Evolutionary conservation across 2,797 vertebrate species (phyloP).

Genomic region (Dermochelys coriacea): DNA sequence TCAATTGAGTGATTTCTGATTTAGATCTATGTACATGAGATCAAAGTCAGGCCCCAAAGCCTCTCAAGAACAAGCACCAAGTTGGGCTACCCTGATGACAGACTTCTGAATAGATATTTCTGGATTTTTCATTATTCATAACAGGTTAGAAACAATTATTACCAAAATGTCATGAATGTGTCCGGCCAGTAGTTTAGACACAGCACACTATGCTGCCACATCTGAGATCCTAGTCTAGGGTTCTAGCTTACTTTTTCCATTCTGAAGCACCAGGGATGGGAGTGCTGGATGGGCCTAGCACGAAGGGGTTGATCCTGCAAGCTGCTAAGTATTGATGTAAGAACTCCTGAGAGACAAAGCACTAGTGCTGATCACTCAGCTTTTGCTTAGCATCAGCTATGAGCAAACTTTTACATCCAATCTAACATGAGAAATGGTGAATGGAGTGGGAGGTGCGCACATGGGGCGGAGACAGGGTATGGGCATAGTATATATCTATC

Average conservation of each 20-base stretch:
- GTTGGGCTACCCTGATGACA: background rate
- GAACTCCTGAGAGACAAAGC: background rate
- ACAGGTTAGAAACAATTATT: rapidly evolving
- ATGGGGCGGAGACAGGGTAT: background rate
- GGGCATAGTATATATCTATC: background rate
- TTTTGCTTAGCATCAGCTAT: background rate
- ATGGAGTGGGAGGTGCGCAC: background rate
- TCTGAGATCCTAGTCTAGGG: background rate
- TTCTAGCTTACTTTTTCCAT: background rate
- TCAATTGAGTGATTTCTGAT: rapidly evolving
- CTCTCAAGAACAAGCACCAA: background rate
- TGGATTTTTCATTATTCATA: background rate
- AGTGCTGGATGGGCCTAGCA: background rate
- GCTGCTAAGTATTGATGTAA: background rate
- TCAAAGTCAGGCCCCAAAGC: background rate
- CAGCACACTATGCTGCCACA: rapidly evolving
- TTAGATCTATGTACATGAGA: background rate
- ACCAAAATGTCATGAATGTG: background rate
- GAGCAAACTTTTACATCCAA: background rate
- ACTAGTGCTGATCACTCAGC: background rate
- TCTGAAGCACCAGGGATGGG: rapidly evolving
- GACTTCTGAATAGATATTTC: background rate
- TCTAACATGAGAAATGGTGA: background rate
- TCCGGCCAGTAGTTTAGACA: background rate
- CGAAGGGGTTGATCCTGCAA: background rate